Evolutionary conservation across 2,797 vertebrate genomes (phyloP), one percentile per base, ranked within the genome.

Genomic region (Perdix hodgsoniae): DNA sequence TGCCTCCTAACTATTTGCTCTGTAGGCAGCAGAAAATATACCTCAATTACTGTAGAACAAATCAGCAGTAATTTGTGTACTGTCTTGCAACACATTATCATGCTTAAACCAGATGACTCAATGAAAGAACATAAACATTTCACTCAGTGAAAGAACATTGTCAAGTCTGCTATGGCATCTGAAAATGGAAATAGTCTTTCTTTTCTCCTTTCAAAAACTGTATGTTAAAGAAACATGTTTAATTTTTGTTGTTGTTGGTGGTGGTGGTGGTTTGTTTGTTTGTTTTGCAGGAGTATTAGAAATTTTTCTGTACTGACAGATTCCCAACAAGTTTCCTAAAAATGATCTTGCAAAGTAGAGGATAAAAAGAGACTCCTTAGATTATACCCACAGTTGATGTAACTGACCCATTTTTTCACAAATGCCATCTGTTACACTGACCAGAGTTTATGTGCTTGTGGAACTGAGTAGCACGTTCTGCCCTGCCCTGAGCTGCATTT

Each of bases 81-180:
- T 84, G 67, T 79, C 56, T 91, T 91, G 89, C 85, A 77, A 90
- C 10, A 84, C 66, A 94, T 93, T 88, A 89, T 86, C 95, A 50
- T 95, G 76, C 54, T 91, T 59, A 31, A 74, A 86, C 81, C 42
- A 92, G 80, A 70, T 12, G 60, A 61, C 15, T 93, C 35, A 52
- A 39, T 80, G 86, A 95, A 95, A 96, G 45, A 90, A 91, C 14
- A 39, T 66, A 60, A 86, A 40, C 14, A 14, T 40, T 40, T 40
- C 40, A 61, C 17, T 93, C 35, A 50, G 40, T 78, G 84, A 95
- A 95, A 96, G 47, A 91, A 91, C 15, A 42, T 95, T 94, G 91
- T 63, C 33, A 85, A 88, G 86, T 69, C 65, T 86, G 39, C 33
- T 88, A 39, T 10, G n/a, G 49, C 39, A 80, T 63, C 45, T 9